A percentile compares a stretch with the other conserved stretches of the same genome.
Conservation (phyloP, 2,888 invertebrate species). For the Callimorpha dominula region DNA sequence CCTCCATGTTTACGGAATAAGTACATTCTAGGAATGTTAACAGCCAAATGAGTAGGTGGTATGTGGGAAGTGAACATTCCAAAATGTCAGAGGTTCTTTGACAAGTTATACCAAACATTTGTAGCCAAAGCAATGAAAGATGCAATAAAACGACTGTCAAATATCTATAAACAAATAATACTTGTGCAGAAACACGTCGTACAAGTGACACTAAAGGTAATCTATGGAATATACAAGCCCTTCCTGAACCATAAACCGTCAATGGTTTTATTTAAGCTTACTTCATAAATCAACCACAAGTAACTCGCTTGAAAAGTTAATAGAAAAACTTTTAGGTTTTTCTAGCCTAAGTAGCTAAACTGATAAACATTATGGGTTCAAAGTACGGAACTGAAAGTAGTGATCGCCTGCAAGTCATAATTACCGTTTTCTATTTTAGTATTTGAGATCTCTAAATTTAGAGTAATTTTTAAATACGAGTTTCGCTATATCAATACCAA, state of each 20-base stretch:
- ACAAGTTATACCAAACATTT: constrained; percentile 22
- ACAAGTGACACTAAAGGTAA: constrained; percentile 20
- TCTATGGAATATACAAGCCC: constrained; percentile 11
- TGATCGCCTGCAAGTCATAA: background rate
- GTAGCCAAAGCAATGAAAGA: constrained; percentile 29
- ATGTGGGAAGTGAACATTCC: constrained; percentile 36
- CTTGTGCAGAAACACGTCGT: constrained; percentile 27
- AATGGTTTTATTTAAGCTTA: constrained; percentile 15
- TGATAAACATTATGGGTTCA: background rate
- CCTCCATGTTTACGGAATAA: constrained; percentile 32
- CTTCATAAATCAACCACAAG: background rate
- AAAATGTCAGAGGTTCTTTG: constrained; percentile 27
- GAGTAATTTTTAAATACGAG: no score
- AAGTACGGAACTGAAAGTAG: background rate
- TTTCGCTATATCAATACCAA: no score
- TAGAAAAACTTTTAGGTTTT: background rate
- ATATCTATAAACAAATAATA: constrained; percentile 40
- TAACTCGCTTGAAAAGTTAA: background rate
- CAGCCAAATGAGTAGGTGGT: constrained; percentile 26
- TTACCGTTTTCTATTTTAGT: no score
- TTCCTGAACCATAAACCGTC: constrained; percentile 30
- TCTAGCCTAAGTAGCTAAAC: background rate
- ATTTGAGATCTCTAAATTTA: no score
- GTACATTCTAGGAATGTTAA: constrained; percentile 18
- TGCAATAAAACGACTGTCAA: constrained; percentile 39